Evolutionary conservation across 2,113 vertebrate species (phyloP).

Genomic region (Morone chrysops): DNA sequence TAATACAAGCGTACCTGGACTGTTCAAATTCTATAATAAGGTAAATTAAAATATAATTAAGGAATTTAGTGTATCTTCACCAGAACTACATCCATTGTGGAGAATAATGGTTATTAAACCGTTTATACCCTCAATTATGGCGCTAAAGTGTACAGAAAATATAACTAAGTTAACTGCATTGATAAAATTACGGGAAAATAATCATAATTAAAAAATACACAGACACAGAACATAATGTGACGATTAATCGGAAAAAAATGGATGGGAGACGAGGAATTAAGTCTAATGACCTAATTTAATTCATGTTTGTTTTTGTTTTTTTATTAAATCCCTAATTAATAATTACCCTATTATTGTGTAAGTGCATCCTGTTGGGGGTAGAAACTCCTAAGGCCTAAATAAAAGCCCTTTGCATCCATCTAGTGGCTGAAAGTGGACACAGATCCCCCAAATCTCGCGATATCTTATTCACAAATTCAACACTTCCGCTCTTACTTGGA

Average conservation of each 20-base stretch:
- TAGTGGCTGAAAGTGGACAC: conserved; percentile 12
- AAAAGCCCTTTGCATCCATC: conserved; percentile 14
- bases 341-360: background rate
- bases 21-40: no score
- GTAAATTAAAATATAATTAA: background rate
- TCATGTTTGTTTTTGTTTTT: background rate
- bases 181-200: background rate
- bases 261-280: background rate
- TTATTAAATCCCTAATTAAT: background rate
- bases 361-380: no score
- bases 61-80: background rate
- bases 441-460: background rate
- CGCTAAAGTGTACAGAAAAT: background rate
- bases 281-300: background rate
- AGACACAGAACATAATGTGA: background rate
- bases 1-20: background rate
- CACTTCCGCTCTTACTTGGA: background rate
- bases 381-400: background rate
- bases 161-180: background rate
- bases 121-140: background rate
- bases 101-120: no score
- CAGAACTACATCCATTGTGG: background rate
- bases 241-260: background rate
- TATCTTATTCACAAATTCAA: background rate
- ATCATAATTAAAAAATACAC: background rate